Evolutionary conservation across 2,797 vertebrate species (phyloP).

Genomic region (Lithobates sylvaticus): DNA sequence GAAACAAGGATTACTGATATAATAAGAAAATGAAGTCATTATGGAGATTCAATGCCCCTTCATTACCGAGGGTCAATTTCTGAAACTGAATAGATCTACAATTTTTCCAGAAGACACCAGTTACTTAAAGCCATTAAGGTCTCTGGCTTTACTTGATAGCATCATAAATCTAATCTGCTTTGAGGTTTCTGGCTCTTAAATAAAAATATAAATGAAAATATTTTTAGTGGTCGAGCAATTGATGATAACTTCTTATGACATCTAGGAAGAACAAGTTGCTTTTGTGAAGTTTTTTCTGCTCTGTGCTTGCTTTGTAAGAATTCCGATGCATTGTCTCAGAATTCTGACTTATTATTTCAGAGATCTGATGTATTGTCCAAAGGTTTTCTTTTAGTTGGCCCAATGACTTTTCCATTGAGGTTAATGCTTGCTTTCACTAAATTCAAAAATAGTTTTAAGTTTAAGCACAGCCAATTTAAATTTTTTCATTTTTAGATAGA

Average conservation of each 20-base stretch:
- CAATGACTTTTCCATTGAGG: too few species aligned
- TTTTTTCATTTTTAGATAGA: too few species aligned
- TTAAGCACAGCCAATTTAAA: too few species aligned
- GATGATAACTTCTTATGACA: not conserved
- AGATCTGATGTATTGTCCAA: too few species aligned
- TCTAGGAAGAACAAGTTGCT: not conserved
- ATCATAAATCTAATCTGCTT: slow-evolving; percentile 2
- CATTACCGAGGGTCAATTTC: slow-evolving; percentile 17
- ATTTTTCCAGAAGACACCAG: slow-evolving; percentile 26
- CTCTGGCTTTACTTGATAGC: not conserved
- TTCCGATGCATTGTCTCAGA: not conserved
- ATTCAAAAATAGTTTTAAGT: too few species aligned
- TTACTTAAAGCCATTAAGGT: not conserved
- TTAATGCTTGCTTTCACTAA: too few species aligned
- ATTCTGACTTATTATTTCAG: not conserved
- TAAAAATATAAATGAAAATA: not conserved
- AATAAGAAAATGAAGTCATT: slow-evolving; percentile 47
- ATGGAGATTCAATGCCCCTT: slow-evolving; percentile 5
- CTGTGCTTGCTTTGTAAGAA: not conserved
- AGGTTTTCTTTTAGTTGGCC: too few species aligned
- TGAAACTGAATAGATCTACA: slow-evolving; percentile 1
- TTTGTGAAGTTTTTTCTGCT: not conserved
- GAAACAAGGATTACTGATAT: slow-evolving; percentile 29
- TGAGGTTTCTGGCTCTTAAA: not conserved
- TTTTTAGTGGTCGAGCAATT: not conserved